Percentiles rank a stretch among this genome's conserved stretches.
Conservation (phyloP, 2,113 vertebrate genomes). For the Monopterus albus region DNA sequence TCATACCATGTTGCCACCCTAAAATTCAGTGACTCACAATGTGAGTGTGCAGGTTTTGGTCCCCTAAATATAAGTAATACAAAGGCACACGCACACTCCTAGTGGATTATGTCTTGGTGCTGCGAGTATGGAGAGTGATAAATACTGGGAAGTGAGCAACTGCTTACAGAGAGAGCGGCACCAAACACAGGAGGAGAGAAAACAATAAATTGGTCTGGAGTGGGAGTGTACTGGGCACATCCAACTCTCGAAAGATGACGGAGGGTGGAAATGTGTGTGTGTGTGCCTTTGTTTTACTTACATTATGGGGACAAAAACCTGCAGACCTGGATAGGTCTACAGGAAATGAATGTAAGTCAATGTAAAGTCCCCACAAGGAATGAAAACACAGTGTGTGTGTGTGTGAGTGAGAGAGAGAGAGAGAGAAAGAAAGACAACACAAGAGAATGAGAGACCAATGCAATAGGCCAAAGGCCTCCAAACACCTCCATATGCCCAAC, state of each 20-base stretch:
- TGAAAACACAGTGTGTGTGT: no score
- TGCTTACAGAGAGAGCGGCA: constrained; percentile 28
- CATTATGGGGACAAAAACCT: no score
- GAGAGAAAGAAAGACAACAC: no score
- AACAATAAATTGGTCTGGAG: constrained; percentile 34
- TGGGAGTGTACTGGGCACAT: constrained; percentile 29
- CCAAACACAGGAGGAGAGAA: constrained; percentile 26
- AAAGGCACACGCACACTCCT: constrained; percentile 9
- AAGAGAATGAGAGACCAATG: constrained; percentile 4
- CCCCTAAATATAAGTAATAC: no score
- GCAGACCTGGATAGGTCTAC: no score
- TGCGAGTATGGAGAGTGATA: constrained; percentile 42
- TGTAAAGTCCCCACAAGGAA: no score
- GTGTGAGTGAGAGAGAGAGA: no score
- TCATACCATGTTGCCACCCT: no score
- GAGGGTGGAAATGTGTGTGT: constrained; percentile 10
- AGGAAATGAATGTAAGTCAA: no score
- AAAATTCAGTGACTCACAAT: no score
- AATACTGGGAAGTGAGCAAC: constrained; percentile 45
- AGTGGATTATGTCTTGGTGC: constrained; percentile 29
- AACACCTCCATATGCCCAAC: constrained; percentile 25
- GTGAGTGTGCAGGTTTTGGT: no score
- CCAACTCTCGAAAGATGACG: constrained; percentile 40
- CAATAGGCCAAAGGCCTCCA: constrained; percentile 11
- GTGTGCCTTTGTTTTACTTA: neutral